A percentile compares a stretch with the other conserved stretches of the same genome.
These are phyloP conservation scores for Ia io DNA, from an alignment of 2,113 vertebrate species.

Conservation along the genomic window DNA sequence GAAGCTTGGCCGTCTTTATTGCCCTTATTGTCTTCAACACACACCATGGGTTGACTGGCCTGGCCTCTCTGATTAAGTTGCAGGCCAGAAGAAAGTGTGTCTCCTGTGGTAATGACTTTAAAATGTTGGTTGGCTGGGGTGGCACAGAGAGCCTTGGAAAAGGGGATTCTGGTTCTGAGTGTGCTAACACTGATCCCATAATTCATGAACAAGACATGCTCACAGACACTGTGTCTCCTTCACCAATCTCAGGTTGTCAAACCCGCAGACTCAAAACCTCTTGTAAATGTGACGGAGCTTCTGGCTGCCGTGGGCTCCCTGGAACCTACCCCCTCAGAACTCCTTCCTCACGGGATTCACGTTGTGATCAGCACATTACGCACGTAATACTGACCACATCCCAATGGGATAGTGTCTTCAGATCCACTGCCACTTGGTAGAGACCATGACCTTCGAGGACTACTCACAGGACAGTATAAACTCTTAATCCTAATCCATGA, in stretches of 20 bases:
- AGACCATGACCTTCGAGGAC: not conserved
- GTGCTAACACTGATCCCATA: not conserved
- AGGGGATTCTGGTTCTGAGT: not conserved
- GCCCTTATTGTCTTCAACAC: not conserved
- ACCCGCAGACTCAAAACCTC: not conserved
- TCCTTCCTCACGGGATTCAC: not conserved
- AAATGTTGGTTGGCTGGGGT: not conserved
- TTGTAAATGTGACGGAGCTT: not conserved
- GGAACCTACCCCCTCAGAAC: not conserved
- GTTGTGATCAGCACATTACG: fast-evolving
- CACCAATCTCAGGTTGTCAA: not conserved
- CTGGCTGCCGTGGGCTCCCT: not conserved
- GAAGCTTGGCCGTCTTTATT: not conserved
- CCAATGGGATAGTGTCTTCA: fast-evolving
- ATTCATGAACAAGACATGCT: fast-evolving
- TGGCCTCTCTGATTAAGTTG: not conserved
- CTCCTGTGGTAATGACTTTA: not conserved
- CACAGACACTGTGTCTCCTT: not conserved
- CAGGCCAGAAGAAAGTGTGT: not conserved
- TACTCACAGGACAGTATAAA: not conserved
- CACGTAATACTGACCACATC: fast-evolving
- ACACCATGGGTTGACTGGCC: not conserved
- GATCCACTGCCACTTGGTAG: not conserved
- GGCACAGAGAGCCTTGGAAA: not conserved
- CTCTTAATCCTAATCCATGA: not conserved